Conservation (phyloP, 2,113 vertebrate genomes). For the Picathartes gymnocephalus region DNA sequence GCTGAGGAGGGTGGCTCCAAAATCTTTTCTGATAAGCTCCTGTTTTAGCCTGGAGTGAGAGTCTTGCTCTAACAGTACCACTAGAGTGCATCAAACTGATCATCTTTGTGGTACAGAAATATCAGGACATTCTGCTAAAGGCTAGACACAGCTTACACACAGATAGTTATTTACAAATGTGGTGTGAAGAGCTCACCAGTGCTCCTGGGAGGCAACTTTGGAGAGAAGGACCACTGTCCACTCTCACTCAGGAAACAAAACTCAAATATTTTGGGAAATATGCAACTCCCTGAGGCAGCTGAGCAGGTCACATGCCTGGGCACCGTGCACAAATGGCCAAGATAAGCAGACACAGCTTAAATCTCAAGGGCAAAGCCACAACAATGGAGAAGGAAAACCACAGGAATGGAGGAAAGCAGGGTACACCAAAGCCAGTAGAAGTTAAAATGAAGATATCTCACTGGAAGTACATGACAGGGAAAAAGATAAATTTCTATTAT, state of each 20-base stretch:
- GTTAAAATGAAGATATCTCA: not conserved
- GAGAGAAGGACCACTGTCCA: not conserved
- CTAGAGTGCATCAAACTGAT: not conserved
- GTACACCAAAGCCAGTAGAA: not conserved
- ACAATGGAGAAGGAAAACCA: not conserved
- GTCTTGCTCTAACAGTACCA: not conserved
- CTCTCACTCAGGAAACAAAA: not conserved
- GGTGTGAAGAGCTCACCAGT: not conserved
- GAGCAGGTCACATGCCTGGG: not conserved
- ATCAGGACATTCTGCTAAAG: not conserved
- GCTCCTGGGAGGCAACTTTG: not conserved
- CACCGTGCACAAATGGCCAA: not conserved
- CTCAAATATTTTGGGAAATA: conserved; percentile 19
- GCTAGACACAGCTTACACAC: not conserved
- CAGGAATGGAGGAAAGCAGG: not conserved
- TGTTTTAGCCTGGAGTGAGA: not conserved
- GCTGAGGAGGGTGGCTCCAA: not conserved
- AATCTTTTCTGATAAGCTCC: not conserved
- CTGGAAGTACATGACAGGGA: not conserved
- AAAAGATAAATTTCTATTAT: not conserved
- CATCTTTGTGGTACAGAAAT: not conserved
- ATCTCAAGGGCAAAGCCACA: conserved; percentile 36
- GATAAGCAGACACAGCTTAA: conserved; percentile 34
- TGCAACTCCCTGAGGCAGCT: not conserved
- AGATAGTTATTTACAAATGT: not conserved